Base-by-base conservation (phyloP, 2,888 invertebrate species). In the Archips crataeganus region DNA sequence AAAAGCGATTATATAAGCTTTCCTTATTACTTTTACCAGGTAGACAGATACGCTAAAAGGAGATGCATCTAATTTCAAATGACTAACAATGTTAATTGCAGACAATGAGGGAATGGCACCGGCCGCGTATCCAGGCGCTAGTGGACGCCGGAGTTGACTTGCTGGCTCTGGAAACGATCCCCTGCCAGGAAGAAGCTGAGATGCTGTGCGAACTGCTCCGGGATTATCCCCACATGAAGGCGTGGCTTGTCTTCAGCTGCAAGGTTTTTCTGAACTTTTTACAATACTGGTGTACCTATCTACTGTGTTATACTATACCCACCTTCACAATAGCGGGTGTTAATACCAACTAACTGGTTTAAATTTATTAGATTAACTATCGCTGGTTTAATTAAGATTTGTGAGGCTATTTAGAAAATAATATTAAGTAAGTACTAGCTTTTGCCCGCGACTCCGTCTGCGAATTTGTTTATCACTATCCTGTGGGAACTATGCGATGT, bases 81-180 rank as follows among this genome's bases (percentile, higher is more conserved):
- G 15, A 9, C 15, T 13, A n/a, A 45, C 2, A 45, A 47, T 63
- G 42, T 59, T 23, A 36, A 34, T 57, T 9, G 8, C 78, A 95
- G 89, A 95, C 95, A 60, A 96, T 99, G 87, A 96, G 95, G 64
- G 96, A 97, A 60, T 98, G 98, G 98, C 99, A 99, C 90, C 95
- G 96, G 71, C 97, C 97, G 0, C 95, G 98, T 62, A 96, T 99
- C 45, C 95, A 96, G 81, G 97, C 97, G 0, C 93, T 99, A 42
- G 88, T 98, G 32, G 96, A 97, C 77, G 97, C 96, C 2, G 98
- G 98, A 0, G 97, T 97, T 2, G 98, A 99, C 89, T 88, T 98
- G 6, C 89, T 99, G 77, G 98, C 98, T 1, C 92, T 99, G 79
- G 99, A 99, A 90, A 99, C 99, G 0, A 97, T 99, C 81, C 99